phyloP scores from a whole-genome alignment of 2,888 invertebrate genomes.

The Rambutsinella grinnellia region DNA sequence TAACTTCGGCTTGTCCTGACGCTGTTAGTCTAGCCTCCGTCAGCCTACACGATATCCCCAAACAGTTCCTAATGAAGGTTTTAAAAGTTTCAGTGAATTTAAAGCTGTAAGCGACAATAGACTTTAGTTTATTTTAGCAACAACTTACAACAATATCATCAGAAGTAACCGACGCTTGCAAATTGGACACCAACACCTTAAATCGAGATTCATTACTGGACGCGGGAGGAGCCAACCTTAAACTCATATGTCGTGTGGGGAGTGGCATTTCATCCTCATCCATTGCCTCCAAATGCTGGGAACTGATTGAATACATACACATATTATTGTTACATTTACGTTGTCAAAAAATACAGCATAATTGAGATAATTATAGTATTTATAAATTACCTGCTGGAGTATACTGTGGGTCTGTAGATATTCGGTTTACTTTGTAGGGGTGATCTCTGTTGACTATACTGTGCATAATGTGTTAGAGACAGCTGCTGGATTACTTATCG shows the following conservation, averaged over 20 bases:
- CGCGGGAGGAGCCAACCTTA: slow-evolving; percentile 52
- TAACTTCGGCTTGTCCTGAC: slow-evolving; percentile 91
- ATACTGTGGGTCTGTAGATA: slow-evolving; percentile 51
- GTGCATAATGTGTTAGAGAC: slow-evolving; percentile 34
- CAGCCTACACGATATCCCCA: slow-evolving; percentile 91
- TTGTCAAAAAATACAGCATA: no score
- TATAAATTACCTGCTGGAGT: slow-evolving; percentile 36
- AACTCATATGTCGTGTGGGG: slow-evolving; percentile 53
- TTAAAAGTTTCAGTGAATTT: background rate
- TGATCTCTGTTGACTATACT: slow-evolving; percentile 45
- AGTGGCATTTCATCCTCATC: slow-evolving; percentile 60
- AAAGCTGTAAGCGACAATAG: background rate
- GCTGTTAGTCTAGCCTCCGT: slow-evolving; percentile 86
- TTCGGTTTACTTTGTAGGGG: slow-evolving; percentile 54
- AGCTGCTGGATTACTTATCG: slow-evolving; percentile 61
- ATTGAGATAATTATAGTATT: no score
- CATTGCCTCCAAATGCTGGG: slow-evolving; percentile 54
- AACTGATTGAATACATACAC: slow-evolving; percentile 16
- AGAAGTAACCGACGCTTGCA: slow-evolving; percentile 87
- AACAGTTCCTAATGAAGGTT: slow-evolving; percentile 84
- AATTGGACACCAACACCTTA: slow-evolving; percentile 91
- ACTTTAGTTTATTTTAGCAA: background rate
- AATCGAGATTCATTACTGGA: slow-evolving; percentile 72
- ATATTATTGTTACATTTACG: no score
- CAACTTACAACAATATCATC: slow-evolving; percentile 86